These are phyloP conservation scores for Myzus persicae DNA, from an alignment of 1,140 invertebrate species.

Conservation along the genomic window DNA sequence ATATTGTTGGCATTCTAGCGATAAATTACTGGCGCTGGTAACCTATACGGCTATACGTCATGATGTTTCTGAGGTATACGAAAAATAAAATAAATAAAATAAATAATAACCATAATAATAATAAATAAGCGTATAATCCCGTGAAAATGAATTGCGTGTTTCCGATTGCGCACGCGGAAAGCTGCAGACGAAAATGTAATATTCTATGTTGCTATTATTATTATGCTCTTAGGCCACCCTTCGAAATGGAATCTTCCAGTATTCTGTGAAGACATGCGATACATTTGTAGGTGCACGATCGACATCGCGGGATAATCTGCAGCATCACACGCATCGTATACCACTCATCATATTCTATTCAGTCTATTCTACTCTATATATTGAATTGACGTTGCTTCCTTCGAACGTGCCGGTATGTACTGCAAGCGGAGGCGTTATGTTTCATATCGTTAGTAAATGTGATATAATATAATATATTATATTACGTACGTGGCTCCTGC, in stretches of 20 bases:
- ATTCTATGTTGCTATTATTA: not conserved
- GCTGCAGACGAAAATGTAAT: not conserved
- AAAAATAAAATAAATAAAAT: no score
- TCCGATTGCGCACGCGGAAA: not conserved
- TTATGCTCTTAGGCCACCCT: not conserved
- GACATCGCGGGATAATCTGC: not conserved
- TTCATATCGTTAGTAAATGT: not conserved
- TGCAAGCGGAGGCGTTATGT: not conserved
- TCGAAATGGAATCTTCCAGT: not conserved
- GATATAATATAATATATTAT: not conserved
- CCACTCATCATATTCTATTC: not conserved
- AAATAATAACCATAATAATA: not conserved
- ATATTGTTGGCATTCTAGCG: not conserved
- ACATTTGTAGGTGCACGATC: not conserved
- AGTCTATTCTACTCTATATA: not conserved
- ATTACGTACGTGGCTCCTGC: not conserved
- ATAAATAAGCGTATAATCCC: constrained; percentile 2
- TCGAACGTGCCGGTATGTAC: not conserved
- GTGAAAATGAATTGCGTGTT: constrained; percentile 3
- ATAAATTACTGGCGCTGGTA: constrained; percentile 6
- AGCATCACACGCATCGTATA: not conserved
- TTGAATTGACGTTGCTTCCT: not conserved
- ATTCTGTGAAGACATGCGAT: not conserved
- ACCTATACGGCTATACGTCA: not conserved
- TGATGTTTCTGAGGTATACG: not conserved